Base-by-base conservation (phyloP, 1,140 invertebrate species). In the Hyposmocoma kahamanoa region DNA sequence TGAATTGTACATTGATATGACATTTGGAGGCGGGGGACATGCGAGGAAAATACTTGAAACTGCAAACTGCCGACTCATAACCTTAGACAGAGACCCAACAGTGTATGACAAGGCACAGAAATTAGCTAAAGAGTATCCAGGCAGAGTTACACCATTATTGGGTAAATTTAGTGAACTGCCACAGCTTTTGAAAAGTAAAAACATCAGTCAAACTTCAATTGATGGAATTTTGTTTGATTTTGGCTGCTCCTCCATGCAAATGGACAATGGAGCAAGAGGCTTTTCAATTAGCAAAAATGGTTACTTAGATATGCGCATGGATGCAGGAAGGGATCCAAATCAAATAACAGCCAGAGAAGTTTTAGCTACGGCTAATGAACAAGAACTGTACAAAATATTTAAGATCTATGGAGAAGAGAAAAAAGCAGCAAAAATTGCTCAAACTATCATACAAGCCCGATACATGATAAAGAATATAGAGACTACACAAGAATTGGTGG, bases 161-260 rank as follows among this genome's bases (percentile, higher is more conserved):
- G 96, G 96, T 8, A 92, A 87, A 65, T 98, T 98, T 85, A 97
- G 96, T 62, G 95, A 98, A 49, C 67, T 98, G 22, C 92, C 93
- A 13, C 39, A 80, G 1, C 75, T 97, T 15, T 80, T 98, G 6
- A 75, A 87, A 60, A 52, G 86, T 9, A 65, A 90, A 21, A 85
- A 89, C 22, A 75, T 96, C 8, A 67, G 69, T 22, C 86, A 87
- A 47, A 90, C 90, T 49, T 91, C 89, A 20, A 87, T 99, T 19
- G 95, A 98, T 88, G 94, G 93, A 0, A 91, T 97, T 56, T 71
- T 99, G 11, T 96, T 98, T 87, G 97, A 98, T 87, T 93, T 96
- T 79, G 97, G 97, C n/a, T 95, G 94, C 75, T 98, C 97, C 3
- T 97, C 96, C 0, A 98, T 98, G 95, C 97, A 99, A 84, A 92